A percentile compares a stretch with the other conserved stretches of the same genome.
Evolutionary conservation across 2,888 invertebrate species (phyloP).

Genomic region (Caenorhabditis becei): DNA sequence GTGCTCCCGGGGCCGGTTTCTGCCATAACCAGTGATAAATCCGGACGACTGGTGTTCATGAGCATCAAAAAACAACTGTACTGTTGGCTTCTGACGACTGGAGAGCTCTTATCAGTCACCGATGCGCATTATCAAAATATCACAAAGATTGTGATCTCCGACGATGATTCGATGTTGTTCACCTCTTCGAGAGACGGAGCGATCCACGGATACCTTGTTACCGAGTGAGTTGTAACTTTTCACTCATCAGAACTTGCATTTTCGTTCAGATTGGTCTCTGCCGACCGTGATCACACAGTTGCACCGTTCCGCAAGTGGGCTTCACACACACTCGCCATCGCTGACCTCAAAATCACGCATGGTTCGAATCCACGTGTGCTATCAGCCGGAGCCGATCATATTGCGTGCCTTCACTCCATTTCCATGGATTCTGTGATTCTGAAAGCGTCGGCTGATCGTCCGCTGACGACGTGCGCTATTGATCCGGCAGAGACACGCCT

Average conservation of each 20-base stretch:
- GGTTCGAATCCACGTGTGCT: conserved; percentile 70
- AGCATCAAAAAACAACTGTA: conserved; percentile 72
- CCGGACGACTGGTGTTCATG: conserved; percentile 72
- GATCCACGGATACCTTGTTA: conserved; percentile 71
- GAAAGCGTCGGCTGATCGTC: conserved; percentile 72
- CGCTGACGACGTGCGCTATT: conserved; percentile 71
- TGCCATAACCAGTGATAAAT: conserved; percentile 59
- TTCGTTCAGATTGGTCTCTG: conserved; percentile 62
- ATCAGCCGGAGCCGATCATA: conserved; percentile 72
- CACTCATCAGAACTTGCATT: not conserved
- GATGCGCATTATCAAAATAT: conserved; percentile 76
- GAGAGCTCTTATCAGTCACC: conserved; percentile 70
- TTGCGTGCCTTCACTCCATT: conserved; percentile 67
- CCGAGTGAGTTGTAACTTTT: conserved; percentile 64
- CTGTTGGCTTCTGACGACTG: conserved; percentile 71
- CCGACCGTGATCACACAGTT: conserved; percentile 61
- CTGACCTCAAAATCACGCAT: conserved; percentile 67
- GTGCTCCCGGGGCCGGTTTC: conserved; percentile 68
- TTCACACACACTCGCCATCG: conserved; percentile 71
- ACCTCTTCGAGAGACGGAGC: conserved; percentile 73
- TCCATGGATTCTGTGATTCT: conserved; percentile 67
- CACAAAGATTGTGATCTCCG: conserved; percentile 65
- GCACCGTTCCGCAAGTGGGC: conserved; percentile 70
- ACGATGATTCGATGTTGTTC: conserved; percentile 71
- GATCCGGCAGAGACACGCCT: conserved; percentile 74